Conservation (phyloP, 2,113 vertebrate species). For the Laterallus jamaicensis region DNA sequence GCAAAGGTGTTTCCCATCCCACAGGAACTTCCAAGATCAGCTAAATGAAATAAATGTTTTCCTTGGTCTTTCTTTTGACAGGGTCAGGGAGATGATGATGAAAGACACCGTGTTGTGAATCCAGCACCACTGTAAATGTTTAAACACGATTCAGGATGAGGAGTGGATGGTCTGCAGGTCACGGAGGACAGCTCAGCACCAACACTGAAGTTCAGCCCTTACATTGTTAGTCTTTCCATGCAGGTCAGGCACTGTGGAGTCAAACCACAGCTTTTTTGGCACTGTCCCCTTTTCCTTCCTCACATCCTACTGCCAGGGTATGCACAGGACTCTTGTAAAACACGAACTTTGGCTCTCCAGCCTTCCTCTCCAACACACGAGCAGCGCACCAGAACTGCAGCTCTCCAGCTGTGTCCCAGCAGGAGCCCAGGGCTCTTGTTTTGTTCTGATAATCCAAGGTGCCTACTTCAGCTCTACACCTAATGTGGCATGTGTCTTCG, state of each 20-base stretch:
- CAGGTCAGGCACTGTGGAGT: background rate
- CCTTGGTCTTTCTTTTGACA: background rate
- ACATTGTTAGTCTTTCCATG: background rate
- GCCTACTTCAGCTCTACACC: constrained; percentile 37
- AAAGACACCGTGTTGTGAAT: background rate
- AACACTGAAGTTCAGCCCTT: background rate
- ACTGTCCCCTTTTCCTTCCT: background rate
- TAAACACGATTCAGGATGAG: background rate
- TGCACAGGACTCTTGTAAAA: background rate
- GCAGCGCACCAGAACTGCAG: background rate
- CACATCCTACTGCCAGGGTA: background rate
- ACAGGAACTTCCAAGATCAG: background rate
- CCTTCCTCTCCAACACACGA: background rate
- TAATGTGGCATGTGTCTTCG: background rate
- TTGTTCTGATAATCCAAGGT: constrained; percentile 26
- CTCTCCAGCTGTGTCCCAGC: background rate
- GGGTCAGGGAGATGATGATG: background rate
- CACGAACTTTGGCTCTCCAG: background rate
- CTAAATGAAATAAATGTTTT: background rate
- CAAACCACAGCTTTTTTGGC: background rate
- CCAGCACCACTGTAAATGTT: background rate
- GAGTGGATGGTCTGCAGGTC: background rate
- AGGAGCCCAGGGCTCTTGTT: background rate
- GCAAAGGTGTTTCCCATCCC: constrained; percentile 44
- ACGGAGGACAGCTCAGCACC: background rate